A percentile compares a stretch with the other conserved stretches of the same genome.
Conservation (phyloP, 2,113 vertebrate species). For the Brachyhypopomus occidentalis region DNA sequence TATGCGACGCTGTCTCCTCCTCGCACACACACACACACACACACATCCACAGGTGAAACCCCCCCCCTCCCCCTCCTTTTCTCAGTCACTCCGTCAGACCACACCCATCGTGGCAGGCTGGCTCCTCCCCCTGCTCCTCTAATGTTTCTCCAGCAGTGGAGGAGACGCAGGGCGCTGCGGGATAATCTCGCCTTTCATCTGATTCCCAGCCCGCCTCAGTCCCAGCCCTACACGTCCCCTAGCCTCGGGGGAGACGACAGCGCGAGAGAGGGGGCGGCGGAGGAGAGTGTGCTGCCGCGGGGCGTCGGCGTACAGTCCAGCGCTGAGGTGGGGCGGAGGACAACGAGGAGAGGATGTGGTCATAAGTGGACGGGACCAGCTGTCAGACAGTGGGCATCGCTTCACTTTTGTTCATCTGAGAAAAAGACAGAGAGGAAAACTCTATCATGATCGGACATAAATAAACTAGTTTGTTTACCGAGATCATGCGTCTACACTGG, state of each 20-base stretch:
- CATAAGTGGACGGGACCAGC: constrained; percentile 46
- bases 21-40: constrained; percentile 62
- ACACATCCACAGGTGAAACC: constrained; percentile 69
- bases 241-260: background rate
- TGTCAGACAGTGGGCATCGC: constrained; percentile 50
- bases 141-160: constrained; percentile 41
- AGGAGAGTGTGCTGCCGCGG: constrained; percentile 10
- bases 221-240: constrained; percentile 67
- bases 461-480: too few species aligned
- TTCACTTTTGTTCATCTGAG: constrained; percentile 48
- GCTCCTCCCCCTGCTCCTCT: constrained; percentile 38
- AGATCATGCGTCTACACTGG: background rate
- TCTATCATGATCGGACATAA: too few species aligned
- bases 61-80: constrained; percentile 24
- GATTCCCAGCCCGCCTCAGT: constrained; percentile 66
- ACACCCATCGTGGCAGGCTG: constrained; percentile 39
- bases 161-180: constrained; percentile 66
- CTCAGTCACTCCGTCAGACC: constrained; percentile 39
- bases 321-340: constrained; percentile 13
- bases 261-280: constrained; percentile 14
- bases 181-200: constrained; percentile 68
- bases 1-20: constrained; percentile 28
- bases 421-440: constrained; percentile 11
- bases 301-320: background rate
- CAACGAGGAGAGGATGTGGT: constrained; percentile 26